Percentiles rank a stretch among this genome's conserved stretches.
Conservation (phyloP, 2,888 invertebrate genomes). For the Drosophila gaucha region DNA sequence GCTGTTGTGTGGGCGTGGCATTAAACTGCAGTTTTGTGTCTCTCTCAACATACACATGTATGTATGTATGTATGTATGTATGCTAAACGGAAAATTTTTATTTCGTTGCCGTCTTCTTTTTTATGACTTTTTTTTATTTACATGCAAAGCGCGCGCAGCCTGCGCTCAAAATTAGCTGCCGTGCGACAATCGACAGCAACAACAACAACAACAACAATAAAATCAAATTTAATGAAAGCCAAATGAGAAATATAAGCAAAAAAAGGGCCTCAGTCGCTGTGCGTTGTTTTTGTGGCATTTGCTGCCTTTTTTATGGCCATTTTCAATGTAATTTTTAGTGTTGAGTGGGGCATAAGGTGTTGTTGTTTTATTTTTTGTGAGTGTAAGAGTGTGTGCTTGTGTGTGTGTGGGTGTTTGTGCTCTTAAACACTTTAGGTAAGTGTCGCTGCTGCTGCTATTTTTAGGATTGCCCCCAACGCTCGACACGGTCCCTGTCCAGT, state of each 20-base stretch:
- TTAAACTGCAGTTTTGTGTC: conserved; percentile 45
- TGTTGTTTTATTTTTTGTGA: conserved; percentile 40
- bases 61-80: not conserved
- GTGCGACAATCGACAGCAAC: conserved; percentile 54
- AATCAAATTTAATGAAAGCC: conserved; percentile 73
- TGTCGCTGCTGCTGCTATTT: conserved; percentile 63
- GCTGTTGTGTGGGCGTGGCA: conserved; percentile 35
- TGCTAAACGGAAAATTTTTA: conserved; percentile 38
- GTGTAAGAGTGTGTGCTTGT: conserved; percentile 21
- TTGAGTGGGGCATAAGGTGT: conserved; percentile 68
- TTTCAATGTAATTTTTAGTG: conserved; percentile 75
- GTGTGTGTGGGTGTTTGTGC: conserved; percentile 34
- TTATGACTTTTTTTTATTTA: conserved; percentile 65
- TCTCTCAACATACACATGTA: too few species aligned
- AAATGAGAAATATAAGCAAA: conserved; percentile 60
- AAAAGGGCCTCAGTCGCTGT: conserved; percentile 32
- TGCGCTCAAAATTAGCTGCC: conserved; percentile 58
- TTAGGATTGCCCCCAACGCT: conserved; percentile 31
- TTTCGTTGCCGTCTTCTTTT: conserved; percentile 36
- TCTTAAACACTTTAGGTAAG: conserved; percentile 74
- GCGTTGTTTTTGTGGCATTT: conserved; percentile 44
- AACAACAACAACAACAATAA: conserved; percentile 52
- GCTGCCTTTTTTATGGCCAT: conserved; percentile 62
- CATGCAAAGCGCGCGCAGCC: conserved; percentile 44
- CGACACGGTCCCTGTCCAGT: conserved; percentile 31